Evolutionary conservation across 1,140 invertebrate genomes (phyloP).

Genomic region (Aethina tumida): DNA sequence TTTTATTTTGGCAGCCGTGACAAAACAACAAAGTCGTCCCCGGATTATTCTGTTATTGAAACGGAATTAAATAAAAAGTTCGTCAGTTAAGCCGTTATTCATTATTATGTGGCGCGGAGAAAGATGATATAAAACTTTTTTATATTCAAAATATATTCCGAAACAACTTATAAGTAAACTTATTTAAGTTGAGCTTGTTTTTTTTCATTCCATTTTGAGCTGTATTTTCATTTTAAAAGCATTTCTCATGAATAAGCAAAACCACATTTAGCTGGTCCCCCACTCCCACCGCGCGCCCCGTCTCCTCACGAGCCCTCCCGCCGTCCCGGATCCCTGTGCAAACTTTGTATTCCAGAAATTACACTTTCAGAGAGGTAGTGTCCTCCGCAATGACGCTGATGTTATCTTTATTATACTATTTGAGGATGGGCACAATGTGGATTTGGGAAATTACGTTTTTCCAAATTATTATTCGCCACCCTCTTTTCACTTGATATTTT

Average conservation of each 20-base stretch:
- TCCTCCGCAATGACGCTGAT: conserved; percentile 22
- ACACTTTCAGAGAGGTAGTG: conserved; percentile 26
- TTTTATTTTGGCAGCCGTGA: too few relatives aligned
- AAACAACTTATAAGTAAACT: conserved; percentile 32
- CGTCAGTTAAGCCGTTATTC: too few relatives aligned
- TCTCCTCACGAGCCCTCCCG: too few relatives aligned
- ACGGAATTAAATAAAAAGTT: too few relatives aligned
- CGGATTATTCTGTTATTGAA: too few relatives aligned
- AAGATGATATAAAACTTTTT: too few relatives aligned
- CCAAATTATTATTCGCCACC: too few relatives aligned
- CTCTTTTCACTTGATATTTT: too few relatives aligned
- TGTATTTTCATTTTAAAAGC: conserved; percentile 32
- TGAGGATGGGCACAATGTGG: conserved; percentile 20
- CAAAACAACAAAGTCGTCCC: too few relatives aligned
- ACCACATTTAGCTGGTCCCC: conserved; percentile 17
- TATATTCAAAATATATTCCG: conserved; percentile 25
- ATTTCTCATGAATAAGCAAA: conserved; percentile 34
- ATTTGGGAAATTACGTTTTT: conserved; percentile 16
- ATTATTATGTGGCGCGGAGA: too few relatives aligned
- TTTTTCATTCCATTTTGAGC: conserved; percentile 31
- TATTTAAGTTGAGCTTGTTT: conserved; percentile 29
- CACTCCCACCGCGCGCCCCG: conserved; percentile 9
- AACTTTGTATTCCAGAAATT: conserved; percentile 27
- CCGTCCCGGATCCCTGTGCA: too few relatives aligned
- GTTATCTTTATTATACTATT: conserved; percentile 27